A percentile compares a stretch with the other conserved stretches of the same genome.
phyloP scores from a whole-genome alignment of 2,888 invertebrate species.

The Scaptomyza polygonia region DNA sequence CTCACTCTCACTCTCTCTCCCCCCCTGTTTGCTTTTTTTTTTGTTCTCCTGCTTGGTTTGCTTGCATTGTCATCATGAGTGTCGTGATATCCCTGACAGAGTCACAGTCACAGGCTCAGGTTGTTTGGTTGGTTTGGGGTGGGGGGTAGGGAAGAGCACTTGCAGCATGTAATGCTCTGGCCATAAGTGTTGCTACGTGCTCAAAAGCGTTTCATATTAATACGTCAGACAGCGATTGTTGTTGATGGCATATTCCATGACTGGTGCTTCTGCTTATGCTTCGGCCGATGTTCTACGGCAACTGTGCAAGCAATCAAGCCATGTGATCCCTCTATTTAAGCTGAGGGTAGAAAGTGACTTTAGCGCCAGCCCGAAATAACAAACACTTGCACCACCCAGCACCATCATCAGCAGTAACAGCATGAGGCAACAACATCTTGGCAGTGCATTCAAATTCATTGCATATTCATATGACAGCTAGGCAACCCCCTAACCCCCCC shows the following conservation, averaged over 20 bases:
- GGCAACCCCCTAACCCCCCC: constrained; percentile 17
- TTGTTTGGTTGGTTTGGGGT: background rate
- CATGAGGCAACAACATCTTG: constrained; percentile 66
- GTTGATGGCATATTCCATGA: constrained; percentile 62
- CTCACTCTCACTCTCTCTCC: background rate
- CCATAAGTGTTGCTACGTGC: constrained; percentile 82
- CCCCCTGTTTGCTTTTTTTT: too few species aligned
- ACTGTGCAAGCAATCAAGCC: constrained; percentile 76
- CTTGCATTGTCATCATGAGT: constrained; percentile 65
- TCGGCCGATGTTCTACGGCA: constrained; percentile 63
- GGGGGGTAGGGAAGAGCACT: constrained; percentile 44
- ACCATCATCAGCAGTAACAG: constrained; percentile 22
- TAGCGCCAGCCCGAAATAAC: constrained; percentile 64
- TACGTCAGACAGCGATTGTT: constrained; percentile 73
- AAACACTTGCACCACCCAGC: constrained; percentile 34
- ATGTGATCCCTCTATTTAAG: constrained; percentile 78
- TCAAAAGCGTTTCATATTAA: constrained; percentile 81
- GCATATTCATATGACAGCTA: constrained; percentile 76
- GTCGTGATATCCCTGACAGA: constrained; percentile 68
- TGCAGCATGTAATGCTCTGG: constrained; percentile 74
- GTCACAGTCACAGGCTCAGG: constrained; percentile 36
- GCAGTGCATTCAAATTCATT: constrained; percentile 75
- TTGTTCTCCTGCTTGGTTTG: constrained; percentile 27
- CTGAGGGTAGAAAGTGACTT: constrained; percentile 78
- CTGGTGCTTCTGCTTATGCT: constrained; percentile 17